Evolutionary conservation across 2,888 invertebrate genomes (phyloP), one percentile per base, ranked within the genome.

Genomic region (Argyresthia goedartella): DNA sequence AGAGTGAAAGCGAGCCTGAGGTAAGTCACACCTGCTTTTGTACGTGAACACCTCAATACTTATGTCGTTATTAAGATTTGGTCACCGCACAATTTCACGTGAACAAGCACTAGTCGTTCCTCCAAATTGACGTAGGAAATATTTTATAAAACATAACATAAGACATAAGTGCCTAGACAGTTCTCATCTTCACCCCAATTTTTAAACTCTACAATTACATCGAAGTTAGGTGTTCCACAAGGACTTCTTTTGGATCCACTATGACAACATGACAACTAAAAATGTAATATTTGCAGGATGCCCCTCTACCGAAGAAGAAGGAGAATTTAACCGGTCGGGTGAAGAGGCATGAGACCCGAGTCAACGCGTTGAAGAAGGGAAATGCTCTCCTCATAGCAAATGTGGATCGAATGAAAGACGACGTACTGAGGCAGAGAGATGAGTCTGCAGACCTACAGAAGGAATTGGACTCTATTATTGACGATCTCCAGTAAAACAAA

Each of bases 311-410:
- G 1, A 90, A 90, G 53, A 91, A 91, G 72, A 92, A 91, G 62
- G 87, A 86, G 2, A 92, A 92, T 62, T 78, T 93, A 15, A 82
- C 89, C 16, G 88, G 87, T 51, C 85, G 92, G 52, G 76, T 91
- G 1, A 94, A 93, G 67, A 89, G 92, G 51, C 93, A 95, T 70
- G 96, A 96, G 70, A 91, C 91, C 49, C 89, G 93, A 56, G 85
- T 96, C 9, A 89, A 91, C 42, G 94, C 95, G 0, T 81, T 96
- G 64, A 95, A 94, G 77, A 96, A 96, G 69, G 95, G 95, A 59
- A 96, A 96, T 67, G 93, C 95, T 56, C 87, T 96, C 60, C 87
- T 96, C 10, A 94, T 95, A 82, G 93, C 95, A 0, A 96, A 95
- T 69, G 94, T 95, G 0, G 96, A 96, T 74, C 88, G 95, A 65